Conservation (phyloP, 2,888 invertebrate genomes). For the Phalera bucephala region DNA sequence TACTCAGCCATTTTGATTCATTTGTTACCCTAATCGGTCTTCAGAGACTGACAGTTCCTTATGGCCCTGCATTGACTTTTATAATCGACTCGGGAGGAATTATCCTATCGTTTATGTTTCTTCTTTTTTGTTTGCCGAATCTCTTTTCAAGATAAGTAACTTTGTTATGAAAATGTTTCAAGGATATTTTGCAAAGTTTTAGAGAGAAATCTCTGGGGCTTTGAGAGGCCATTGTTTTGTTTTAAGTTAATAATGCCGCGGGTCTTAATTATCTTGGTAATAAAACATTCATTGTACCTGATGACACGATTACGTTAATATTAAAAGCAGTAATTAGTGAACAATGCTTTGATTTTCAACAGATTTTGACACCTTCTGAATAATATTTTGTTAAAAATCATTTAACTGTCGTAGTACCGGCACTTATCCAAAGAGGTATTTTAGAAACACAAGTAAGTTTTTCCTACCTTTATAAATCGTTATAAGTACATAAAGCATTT, state of each 20-base stretch:
- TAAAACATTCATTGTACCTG: slow-evolving; percentile 1
- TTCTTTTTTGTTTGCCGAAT: slow-evolving; percentile 3
- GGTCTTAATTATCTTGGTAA: slow-evolving; percentile 1
- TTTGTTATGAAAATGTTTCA: slow-evolving; percentile 15
- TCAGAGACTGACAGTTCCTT: slow-evolving; percentile 29
- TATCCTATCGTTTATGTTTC: slow-evolving; percentile 14
- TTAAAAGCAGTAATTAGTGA: neutral
- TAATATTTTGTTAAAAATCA: no score
- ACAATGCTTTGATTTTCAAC: neutral
- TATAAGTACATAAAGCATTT: no score
- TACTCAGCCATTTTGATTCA: slow-evolving; percentile 2
- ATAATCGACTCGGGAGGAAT: slow-evolving; percentile 32
- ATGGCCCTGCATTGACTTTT: slow-evolving; percentile 34
- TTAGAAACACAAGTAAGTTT: no score
- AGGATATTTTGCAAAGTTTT: slow-evolving; percentile 18
- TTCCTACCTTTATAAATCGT: no score
- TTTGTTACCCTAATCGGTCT: slow-evolving; percentile 8
- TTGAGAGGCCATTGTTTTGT: neutral
- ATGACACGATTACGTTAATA: slow-evolving; percentile 1
- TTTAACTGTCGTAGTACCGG: no score
- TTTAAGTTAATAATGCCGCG: neutral
- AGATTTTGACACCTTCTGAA: neutral
- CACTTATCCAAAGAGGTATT: no score
- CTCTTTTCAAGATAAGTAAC: slow-evolving; percentile 26
- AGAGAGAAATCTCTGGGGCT: slow-evolving; percentile 2